Percentiles rank a stretch among this genome's conserved stretches.
These are phyloP conservation scores for Perdita meconis DNA, from an alignment of 2,888 invertebrate genomes.

Conservation along the genomic window DNA sequence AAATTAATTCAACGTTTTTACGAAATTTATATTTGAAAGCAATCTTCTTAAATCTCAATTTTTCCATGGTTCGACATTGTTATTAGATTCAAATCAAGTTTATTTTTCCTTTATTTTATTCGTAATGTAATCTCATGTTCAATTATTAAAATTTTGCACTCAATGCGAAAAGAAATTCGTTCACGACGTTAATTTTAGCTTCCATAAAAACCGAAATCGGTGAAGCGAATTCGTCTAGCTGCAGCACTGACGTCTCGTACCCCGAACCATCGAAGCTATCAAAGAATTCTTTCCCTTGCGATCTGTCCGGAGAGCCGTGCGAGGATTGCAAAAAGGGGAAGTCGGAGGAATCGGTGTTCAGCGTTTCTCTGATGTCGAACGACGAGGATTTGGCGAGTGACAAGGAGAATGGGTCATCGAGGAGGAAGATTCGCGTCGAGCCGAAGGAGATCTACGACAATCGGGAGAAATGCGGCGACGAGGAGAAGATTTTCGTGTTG, in stretches of 20 bases:
- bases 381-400: slow-evolving; percentile 40
- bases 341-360: slow-evolving; percentile 11
- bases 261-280: neutral
- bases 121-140: no score
- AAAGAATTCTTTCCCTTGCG: neutral
- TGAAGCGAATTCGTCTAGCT: neutral
- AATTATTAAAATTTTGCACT: no score
- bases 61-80: no score
- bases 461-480: slow-evolving; percentile 53
- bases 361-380: slow-evolving; percentile 20
- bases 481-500: slow-evolving; percentile 63
- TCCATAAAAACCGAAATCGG: slow-evolving; percentile 26
- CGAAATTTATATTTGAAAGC: no score
- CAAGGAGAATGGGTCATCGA: slow-evolving; percentile 53
- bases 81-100: no score
- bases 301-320: slow-evolving; percentile 9
- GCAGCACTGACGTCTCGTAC: neutral
- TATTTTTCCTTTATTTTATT: no score
- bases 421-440: slow-evolving; percentile 71
- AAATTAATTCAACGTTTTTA: no score
- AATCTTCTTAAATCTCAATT: no score
- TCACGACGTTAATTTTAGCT: slow-evolving; percentile 17
- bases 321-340: slow-evolving; percentile 17
- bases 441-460: slow-evolving; percentile 61
- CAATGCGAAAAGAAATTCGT: no score